Conservation (phyloP, 2,797 vertebrate species). For the Sciaenops ocellatus region DNA sequence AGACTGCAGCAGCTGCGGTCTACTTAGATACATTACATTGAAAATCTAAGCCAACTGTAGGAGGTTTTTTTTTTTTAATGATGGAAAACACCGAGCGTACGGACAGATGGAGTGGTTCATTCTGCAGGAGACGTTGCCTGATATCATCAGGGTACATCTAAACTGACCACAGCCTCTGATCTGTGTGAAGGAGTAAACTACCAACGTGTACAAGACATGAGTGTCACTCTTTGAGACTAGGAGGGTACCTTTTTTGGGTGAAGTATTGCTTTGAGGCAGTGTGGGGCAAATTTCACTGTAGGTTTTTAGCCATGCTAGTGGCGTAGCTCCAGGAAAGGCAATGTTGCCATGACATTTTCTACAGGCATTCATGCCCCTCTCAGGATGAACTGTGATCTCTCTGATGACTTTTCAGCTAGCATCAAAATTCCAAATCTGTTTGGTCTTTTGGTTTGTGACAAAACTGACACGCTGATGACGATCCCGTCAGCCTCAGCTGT, state of each 20-base stretch:
- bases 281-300: background rate
- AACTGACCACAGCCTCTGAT: conserved; percentile 8
- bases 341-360: background rate
- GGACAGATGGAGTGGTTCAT: background rate
- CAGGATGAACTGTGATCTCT: background rate
- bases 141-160: background rate
- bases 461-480: background rate
- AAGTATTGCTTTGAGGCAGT: background rate
- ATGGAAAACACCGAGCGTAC: background rate
- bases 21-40: background rate
- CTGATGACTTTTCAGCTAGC: background rate
- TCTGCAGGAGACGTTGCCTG: conserved; percentile 16
- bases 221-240: background rate
- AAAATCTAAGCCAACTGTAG: conserved; percentile 19
- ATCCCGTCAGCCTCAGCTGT: background rate
- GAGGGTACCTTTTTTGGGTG: background rate
- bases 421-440: background rate
- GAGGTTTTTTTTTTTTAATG: conserved; percentile 1
- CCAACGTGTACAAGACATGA: background rate
- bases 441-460: background rate
- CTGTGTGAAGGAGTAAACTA: background rate
- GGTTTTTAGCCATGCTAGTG: background rate
- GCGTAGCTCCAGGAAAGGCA: background rate
- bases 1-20: conserved; percentile 9
- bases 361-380: background rate